These are phyloP conservation scores for Chrysogorgia sp. DNA, from an alignment of 92 coral and sea anemone genomes.

Conservation along the genomic window DNA sequence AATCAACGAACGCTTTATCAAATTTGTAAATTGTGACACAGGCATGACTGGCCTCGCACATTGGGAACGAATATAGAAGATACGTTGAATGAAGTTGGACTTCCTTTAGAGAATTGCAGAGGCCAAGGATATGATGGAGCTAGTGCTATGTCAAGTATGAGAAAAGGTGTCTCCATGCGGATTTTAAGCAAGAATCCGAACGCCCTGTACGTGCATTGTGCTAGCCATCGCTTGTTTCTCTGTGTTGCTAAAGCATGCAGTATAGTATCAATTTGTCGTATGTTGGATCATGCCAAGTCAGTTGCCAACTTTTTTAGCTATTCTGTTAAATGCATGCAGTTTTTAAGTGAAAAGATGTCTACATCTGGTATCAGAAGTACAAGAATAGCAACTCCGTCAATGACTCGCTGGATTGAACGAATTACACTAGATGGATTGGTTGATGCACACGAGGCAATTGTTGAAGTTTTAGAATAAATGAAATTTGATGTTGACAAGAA, in stretches of 20 bases:
- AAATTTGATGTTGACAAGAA: background rate
- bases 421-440: conserved; percentile 1
- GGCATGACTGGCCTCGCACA: background rate
- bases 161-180: conserved; percentile 3
- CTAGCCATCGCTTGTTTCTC: conserved; percentile 12
- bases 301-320: background rate
- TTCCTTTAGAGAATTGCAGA: conserved; percentile 9
- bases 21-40: background rate
- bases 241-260: conserved; percentile 7
- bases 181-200: background rate
- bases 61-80: background rate
- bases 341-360: background rate
- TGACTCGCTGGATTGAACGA: conserved; percentile 3
- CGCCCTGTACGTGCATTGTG: conserved; percentile 1
- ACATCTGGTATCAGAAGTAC: background rate
- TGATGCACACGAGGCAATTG: background rate
- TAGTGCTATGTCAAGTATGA: conserved; percentile 5
- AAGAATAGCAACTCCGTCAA: background rate
- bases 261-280: background rate
- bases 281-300: background rate
- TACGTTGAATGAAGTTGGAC: conserved; percentile 6
- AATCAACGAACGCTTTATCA: conserved; percentile 15
- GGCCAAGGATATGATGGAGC: conserved; percentile 44
- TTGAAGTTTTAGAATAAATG: background rate
- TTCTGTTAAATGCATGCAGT: background rate